phyloP scores from a whole-genome alignment of 2,888 invertebrate species.

The Drosophila fungiperda region DNA sequence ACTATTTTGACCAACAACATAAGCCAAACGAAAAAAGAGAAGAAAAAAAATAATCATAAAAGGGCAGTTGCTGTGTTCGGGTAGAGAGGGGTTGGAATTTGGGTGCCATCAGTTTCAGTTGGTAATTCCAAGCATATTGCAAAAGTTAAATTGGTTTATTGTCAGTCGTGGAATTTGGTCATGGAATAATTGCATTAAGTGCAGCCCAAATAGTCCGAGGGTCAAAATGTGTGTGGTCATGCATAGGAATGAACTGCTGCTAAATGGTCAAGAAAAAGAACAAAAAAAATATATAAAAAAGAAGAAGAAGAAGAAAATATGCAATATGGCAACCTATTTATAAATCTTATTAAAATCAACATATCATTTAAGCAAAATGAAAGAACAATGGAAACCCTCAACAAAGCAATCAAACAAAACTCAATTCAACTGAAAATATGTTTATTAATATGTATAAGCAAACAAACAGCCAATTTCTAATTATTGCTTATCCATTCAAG shows the following conservation, averaged over 20 bases:
- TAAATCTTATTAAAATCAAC: constrained; percentile 57
- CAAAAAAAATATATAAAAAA: neutral
- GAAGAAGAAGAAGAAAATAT: constrained; percentile 15
- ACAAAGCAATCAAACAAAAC: constrained; percentile 60
- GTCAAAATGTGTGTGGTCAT: constrained; percentile 49
- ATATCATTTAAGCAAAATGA: constrained; percentile 65
- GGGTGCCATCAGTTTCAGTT: constrained; percentile 41
- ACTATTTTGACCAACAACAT: constrained; percentile 69
- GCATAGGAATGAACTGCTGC: constrained; percentile 80
- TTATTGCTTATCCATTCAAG: constrained; percentile 64
- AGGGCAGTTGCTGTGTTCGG: constrained; percentile 1
- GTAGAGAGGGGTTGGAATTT: constrained; percentile 18
- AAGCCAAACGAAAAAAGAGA: constrained; percentile 26
- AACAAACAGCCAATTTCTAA: constrained; percentile 66
- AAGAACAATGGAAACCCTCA: constrained; percentile 53
- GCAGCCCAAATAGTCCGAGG: constrained; percentile 24
- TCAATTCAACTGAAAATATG: constrained; percentile 6
- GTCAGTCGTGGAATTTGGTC: constrained; percentile 59
- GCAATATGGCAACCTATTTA: constrained; percentile 13
- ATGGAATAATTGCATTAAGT: constrained; percentile 73
- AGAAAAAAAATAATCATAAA: neutral
- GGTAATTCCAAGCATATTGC: constrained; percentile 81
- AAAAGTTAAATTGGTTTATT: constrained; percentile 82
- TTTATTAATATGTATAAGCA: constrained; percentile 26
- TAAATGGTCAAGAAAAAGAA: constrained; percentile 59